phyloP scores from a whole-genome alignment of 2,113 vertebrate genomes.

The Pomatostomus ruficeps region DNA sequence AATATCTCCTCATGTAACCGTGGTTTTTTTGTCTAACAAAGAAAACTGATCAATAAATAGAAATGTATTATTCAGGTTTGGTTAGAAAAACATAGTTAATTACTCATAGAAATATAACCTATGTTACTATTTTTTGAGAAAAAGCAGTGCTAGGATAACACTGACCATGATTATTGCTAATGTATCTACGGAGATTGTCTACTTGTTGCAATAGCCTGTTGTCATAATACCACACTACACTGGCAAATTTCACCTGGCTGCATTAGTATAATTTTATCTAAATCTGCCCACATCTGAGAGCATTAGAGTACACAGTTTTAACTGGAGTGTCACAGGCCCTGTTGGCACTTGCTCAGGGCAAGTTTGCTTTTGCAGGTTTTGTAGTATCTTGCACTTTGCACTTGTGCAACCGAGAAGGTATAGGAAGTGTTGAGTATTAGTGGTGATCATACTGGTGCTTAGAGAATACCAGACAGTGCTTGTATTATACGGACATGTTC shows the following conservation, averaged over 20 bases:
- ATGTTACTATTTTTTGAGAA: not conserved
- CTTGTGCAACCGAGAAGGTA: too few species aligned
- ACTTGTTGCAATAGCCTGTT: not conserved
- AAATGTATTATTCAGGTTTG: not conserved
- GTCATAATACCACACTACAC: rapidly evolving
- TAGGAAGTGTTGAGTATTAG: not conserved
- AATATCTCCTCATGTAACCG: not conserved
- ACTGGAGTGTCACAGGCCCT: not conserved
- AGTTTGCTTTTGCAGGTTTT: not conserved
- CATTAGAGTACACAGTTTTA: not conserved
- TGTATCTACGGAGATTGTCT: not conserved
- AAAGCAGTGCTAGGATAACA: not conserved
- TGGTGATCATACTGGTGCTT: not conserved
- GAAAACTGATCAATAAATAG: not conserved
- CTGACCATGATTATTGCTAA: not conserved
- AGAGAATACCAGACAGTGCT: not conserved
- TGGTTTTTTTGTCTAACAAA: not conserved
- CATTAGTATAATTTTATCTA: not conserved
- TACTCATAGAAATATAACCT: not conserved
- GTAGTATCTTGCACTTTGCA: not conserved
- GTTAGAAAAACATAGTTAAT: not conserved
- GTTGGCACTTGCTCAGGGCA: not conserved
- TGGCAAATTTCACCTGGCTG: not conserved
- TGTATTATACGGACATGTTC: rapidly evolving
- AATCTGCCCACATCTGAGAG: not conserved